Evolutionary conservation across 2,113 vertebrate genomes (phyloP), one percentile per base, ranked within the genome.

Genomic region (Cyanistes caeruleus): DNA sequence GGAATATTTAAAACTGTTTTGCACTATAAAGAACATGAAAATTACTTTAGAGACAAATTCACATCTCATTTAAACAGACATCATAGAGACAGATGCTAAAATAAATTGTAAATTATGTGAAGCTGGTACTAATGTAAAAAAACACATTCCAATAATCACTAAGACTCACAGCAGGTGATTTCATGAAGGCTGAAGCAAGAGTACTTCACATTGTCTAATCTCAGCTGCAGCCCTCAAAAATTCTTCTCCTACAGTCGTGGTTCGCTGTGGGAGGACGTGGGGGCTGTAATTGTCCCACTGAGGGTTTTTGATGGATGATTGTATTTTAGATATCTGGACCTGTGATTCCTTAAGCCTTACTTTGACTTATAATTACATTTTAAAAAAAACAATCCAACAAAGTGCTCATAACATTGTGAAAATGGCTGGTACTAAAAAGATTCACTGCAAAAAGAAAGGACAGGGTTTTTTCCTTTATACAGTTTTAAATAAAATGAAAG

Each of bases 231-330:
- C 67, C 78, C 87, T 85, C 69, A 60, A 90, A 76, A 75, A 68
- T 55, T 91, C 33, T 92, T 86, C 86, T 83, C 62, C 85, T 94
- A 44, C 63, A 95, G 70, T 90, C 84, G 35, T 52, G 41, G 70
- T 93, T 89, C 81, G 53, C 55, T 87, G 93, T 95, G 53, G 93
- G 95, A 96, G 84, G 93, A 93, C 88, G 78, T 86, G 93, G 93
- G 93, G 94, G 93, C 77, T 80, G 86, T 89, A 96, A 97, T 72
- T 97, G 96, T 76, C 95, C 96, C 89, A 75, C 44, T 49, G 89
- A 92, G 89, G 93, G 37, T 67, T 96, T 97, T 75, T 96, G 89
- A 93, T 86, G 58, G 87, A 93, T 93, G 72, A 95, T 30, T 82
- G n/a, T 78, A 67, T 94, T 90, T 95, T 80, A 93, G 69, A 28